Evolutionary conservation across 1,140 invertebrate species (phyloP).

Genomic region (Oncopodura yosiiana): DNA sequence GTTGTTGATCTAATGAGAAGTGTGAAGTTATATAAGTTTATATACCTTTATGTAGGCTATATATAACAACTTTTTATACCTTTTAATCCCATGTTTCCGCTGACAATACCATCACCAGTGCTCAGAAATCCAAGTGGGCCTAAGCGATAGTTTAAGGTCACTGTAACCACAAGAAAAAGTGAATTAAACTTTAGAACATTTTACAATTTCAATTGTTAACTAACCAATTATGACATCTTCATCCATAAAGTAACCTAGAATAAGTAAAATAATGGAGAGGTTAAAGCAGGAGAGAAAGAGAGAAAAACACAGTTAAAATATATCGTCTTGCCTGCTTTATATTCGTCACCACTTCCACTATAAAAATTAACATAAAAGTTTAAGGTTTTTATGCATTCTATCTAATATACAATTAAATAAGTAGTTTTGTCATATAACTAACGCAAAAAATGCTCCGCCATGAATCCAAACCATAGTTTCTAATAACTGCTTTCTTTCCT

Average conservation of each 20-base stretch:
- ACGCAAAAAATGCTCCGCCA: conserved; percentile 12
- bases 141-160: conserved; percentile 11
- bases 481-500: too few relatives aligned
- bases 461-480: conserved; percentile 9
- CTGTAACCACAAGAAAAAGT: neutral
- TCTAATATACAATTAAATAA: conserved; percentile 1
- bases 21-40: neutral
- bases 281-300: too few relatives aligned
- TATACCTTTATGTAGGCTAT: neutral
- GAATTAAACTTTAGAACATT: neutral
- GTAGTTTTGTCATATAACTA: too few relatives aligned
- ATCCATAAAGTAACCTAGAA: conserved; percentile 28
- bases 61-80: neutral
- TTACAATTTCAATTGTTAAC: neutral
- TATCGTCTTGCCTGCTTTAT: too few relatives aligned
- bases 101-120: conserved; percentile 5
- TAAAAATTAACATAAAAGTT: conserved; percentile 6
- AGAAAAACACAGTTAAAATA: too few relatives aligned
- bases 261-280: too few relatives aligned
- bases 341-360: neutral
- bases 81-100: conserved; percentile 5
- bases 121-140: conserved; percentile 14
- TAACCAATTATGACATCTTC: conserved; percentile 26
- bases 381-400: conserved; percentile 45
- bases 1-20: conserved; percentile 4